Evolutionary conservation across 2,797 vertebrate genomes (phyloP).

Genomic region (Xenops minutus): DNA sequence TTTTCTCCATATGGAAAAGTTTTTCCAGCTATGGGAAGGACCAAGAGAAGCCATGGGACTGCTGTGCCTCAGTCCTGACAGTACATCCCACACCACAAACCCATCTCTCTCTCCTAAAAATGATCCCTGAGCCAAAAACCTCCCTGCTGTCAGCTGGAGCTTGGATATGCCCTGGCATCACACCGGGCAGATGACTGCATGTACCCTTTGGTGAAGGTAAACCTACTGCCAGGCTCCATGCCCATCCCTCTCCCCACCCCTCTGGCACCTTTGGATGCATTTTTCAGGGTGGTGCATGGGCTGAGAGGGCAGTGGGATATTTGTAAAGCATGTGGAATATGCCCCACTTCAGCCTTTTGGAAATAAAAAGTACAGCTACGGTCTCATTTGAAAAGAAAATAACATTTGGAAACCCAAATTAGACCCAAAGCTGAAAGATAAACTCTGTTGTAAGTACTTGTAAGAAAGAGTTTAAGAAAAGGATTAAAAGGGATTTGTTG

Average conservation of each 20-base stretch:
- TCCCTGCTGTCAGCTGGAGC: background rate
- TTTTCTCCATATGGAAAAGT: background rate
- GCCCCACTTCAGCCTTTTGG: background rate
- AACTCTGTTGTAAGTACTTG: slow-evolving; percentile 45
- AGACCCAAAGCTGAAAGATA: slow-evolving; percentile 5
- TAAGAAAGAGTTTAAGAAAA: slow-evolving; percentile 49
- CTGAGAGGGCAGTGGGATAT: background rate
- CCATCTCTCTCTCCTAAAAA: background rate
- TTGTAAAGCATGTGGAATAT: background rate
- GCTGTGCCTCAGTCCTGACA: background rate
- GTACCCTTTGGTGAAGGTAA: background rate
- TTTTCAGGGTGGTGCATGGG: background rate
- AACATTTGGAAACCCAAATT: background rate
- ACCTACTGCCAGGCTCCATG: background rate
- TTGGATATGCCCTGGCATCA: background rate
- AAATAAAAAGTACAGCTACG: background rate
- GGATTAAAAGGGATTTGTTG: slow-evolving; percentile 50
- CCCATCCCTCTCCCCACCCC: background rate
- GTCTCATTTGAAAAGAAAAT: background rate
- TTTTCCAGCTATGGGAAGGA: background rate
- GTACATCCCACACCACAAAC: background rate
- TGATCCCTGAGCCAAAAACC: background rate
- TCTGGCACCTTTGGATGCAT: background rate
- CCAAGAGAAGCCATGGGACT: background rate
- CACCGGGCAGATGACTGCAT: background rate